A percentile compares a stretch with the other conserved stretches of the same genome.
Evolutionary conservation across 2,113 vertebrate species (phyloP).

Genomic region (Daphoenositta chrysoptera): DNA sequence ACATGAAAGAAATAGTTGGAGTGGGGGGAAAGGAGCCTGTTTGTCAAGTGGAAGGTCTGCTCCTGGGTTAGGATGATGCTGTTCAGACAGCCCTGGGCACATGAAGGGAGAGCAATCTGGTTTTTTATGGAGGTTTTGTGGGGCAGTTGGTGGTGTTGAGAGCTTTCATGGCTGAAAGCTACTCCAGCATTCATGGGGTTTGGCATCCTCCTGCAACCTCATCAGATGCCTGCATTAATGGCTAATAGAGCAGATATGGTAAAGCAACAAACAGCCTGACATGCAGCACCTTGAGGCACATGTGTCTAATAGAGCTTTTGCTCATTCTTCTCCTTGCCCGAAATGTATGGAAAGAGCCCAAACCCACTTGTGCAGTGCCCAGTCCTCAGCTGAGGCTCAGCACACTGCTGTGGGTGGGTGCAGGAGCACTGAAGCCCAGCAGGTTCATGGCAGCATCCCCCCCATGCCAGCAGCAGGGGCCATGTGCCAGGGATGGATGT

Average conservation of each 20-base stretch:
- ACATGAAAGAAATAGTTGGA: not conserved
- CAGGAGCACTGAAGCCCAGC: not conserved
- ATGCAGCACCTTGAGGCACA: not conserved
- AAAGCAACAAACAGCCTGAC: rapidly evolving
- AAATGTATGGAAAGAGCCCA: not conserved
- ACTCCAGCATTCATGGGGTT: not conserved
- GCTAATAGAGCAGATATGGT: not conserved
- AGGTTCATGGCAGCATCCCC: not conserved
- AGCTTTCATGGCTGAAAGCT: not conserved
- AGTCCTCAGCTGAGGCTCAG: not conserved
- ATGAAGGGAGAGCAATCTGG: not conserved
- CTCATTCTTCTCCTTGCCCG: not conserved
- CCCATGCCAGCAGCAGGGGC: not conserved
- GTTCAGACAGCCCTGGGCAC: not conserved
- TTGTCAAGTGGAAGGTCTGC: not conserved
- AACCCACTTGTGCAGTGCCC: not conserved
- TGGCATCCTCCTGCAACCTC: not conserved
- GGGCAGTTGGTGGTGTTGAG: not conserved
- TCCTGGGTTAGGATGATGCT: not conserved
- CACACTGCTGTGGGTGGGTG: rapidly evolving
- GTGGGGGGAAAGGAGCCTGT: not conserved
- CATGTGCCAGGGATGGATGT: not conserved
- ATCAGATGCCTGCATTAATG: not conserved
- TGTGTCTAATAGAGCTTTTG: not conserved
- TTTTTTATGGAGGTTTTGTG: not conserved